Evolutionary conservation across 2,888 invertebrate species (phyloP).

Genomic region (Coenonympha glycerion): DNA sequence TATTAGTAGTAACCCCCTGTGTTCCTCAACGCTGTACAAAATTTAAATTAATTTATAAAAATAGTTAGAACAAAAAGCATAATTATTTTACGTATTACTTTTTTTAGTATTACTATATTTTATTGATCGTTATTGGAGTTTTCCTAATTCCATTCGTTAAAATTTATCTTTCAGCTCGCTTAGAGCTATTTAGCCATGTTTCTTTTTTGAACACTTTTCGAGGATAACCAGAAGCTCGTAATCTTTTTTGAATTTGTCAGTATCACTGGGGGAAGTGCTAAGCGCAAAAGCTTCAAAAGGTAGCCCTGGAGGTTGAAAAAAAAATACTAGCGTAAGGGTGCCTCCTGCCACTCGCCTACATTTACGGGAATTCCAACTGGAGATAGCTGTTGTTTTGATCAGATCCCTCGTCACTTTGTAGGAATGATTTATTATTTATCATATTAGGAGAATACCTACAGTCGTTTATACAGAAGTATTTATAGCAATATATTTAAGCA

Average conservation of each 20-base stretch:
- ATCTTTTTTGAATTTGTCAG: neutral
- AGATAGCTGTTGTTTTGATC: neutral
- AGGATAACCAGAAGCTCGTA: neutral
- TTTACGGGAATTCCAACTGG: neutral
- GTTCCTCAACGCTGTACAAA: too few relatives aligned
- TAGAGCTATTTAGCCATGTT: neutral
- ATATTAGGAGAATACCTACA: neutral
- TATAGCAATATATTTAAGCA: too few relatives aligned
- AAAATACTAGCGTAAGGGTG: neutral
- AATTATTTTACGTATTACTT: neutral
- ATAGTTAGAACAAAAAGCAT: too few relatives aligned
- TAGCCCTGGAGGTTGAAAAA: neutral
- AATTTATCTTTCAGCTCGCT: neutral
- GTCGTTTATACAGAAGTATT: too few relatives aligned
- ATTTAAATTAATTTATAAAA: too few relatives aligned
- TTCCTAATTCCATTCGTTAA: too few relatives aligned
- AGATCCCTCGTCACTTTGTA: neutral
- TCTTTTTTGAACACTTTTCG: neutral
- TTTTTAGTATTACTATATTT: too few relatives aligned
- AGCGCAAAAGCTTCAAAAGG: neutral
- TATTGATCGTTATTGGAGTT: too few relatives aligned
- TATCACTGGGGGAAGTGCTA: neutral
- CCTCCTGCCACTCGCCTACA: neutral
- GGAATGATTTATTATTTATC: neutral
- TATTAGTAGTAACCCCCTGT: too few relatives aligned